Evolutionary conservation across 2,797 vertebrate species (phyloP).

Genomic region (Yasuhikotakia modesta): DNA sequence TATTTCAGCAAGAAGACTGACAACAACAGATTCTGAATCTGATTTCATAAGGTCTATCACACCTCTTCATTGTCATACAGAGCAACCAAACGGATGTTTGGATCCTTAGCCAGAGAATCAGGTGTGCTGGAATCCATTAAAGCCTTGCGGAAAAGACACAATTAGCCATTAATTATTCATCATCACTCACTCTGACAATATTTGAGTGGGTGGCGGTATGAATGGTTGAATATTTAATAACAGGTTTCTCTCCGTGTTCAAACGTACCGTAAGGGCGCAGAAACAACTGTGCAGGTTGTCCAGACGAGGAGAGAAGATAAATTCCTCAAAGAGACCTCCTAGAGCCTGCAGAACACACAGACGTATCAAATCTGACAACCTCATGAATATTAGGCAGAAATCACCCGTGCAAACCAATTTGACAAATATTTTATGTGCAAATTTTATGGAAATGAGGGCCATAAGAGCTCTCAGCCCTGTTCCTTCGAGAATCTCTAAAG

Average conservation of each 20-base stretch:
- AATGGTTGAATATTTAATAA: slow-evolving; percentile 33
- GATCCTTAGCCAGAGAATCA: slow-evolving; percentile 80
- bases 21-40: neutral
- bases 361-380: slow-evolving; percentile 22
- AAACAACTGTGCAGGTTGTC: slow-evolving; percentile 98
- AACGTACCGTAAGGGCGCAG: slow-evolving; percentile 89
- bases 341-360: slow-evolving; percentile 76
- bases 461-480: slow-evolving; percentile 12
- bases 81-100: slow-evolving; percentile 87
- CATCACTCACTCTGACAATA: slow-evolving; percentile 17
- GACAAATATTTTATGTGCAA: slow-evolving; percentile 28
- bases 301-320: slow-evolving; percentile 92
- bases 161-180: slow-evolving; percentile 29
- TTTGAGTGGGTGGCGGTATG: neutral
- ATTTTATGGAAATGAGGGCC: slow-evolving; percentile 31
- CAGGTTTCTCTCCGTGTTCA: slow-evolving; percentile 1
- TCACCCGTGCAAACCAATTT: neutral
- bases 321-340: slow-evolving; percentile 90
- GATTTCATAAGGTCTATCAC: slow-evolving; percentile 21
- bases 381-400: slow-evolving; percentile 11
- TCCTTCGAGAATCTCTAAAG: slow-evolving; percentile 7
- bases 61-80: slow-evolving; percentile 97
- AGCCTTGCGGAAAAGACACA: slow-evolving; percentile 72
- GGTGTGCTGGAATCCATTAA: slow-evolving; percentile 83
- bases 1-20: neutral